These are phyloP conservation scores for Trematomus bernacchii DNA, from an alignment of 2,797 vertebrate genomes.

Conservation along the genomic window DNA sequence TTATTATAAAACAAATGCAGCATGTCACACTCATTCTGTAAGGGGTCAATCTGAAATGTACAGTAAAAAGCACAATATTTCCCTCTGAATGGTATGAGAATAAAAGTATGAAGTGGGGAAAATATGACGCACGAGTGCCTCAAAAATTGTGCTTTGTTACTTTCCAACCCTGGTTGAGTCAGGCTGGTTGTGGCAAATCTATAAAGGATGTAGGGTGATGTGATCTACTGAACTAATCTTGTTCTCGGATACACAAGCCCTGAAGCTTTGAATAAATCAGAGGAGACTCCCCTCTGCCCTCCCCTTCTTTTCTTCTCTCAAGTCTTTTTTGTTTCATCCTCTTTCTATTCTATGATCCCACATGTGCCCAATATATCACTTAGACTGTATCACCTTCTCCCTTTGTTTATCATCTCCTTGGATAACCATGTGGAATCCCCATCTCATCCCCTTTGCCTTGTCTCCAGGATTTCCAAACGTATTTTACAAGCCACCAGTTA, in stretches of 20 bases:
- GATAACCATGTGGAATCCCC: constrained; percentile 98
- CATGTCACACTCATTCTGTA: background rate
- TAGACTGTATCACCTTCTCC: constrained; percentile 90
- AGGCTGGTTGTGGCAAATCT: constrained; percentile 42
- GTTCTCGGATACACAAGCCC: constrained; percentile 83
- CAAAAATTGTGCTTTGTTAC: background rate
- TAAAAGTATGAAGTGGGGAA: background rate
- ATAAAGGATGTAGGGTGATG: constrained; percentile 80
- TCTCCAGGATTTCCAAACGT: constrained; percentile 94
- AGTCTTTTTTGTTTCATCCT: constrained; percentile 46
- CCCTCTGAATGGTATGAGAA: background rate
- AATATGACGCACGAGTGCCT: background rate
- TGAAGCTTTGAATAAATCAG: constrained; percentile 85
- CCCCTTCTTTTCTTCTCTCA: constrained; percentile 17
- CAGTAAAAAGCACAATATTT: background rate
- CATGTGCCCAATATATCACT: constrained; percentile 95
- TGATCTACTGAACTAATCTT: constrained; percentile 86
- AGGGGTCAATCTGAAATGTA: background rate
- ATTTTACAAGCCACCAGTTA: constrained; percentile 95
- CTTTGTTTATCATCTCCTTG: constrained; percentile 92
- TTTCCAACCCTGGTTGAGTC: background rate
- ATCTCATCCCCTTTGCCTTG: constrained; percentile 91
- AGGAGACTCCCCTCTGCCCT: constrained; percentile 52
- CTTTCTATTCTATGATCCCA: constrained; percentile 81
- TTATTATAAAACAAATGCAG: too few species aligned